Conservation (phyloP, 2,797 vertebrate genomes). For the Pterois miles region DNA sequence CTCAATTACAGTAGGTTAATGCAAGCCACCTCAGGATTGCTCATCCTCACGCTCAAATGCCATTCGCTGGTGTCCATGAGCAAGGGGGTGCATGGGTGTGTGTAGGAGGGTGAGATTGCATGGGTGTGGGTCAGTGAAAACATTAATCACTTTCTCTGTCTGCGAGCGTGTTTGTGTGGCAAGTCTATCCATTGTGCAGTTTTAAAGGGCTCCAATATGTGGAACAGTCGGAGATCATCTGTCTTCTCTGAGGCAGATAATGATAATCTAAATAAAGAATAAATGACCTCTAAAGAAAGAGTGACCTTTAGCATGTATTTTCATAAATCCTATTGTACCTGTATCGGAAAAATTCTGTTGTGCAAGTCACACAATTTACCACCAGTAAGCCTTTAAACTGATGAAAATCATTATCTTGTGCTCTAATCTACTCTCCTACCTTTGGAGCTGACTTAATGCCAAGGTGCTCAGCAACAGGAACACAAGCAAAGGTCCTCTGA, state of each 20-base stretch:
- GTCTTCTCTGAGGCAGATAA: conserved; percentile 24
- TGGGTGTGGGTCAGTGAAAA: conserved; percentile 48
- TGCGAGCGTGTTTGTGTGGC: conserved; percentile 3
- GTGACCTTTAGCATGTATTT: conserved; percentile 13
- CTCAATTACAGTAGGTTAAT: conserved; percentile 80
- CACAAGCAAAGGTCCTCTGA: conserved; percentile 41
- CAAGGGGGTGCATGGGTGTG: conserved; percentile 23
- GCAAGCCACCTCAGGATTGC: conserved; percentile 59
- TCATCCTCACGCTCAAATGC: conserved; percentile 39
- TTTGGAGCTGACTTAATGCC: conserved; percentile 31
- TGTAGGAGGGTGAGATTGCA: conserved; percentile 38
- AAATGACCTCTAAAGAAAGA: conserved; percentile 29
- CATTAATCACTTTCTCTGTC: conserved; percentile 46
- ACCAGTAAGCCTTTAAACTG: conserved; percentile 5
- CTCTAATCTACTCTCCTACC: conserved; percentile 27
- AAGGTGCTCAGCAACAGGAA: conserved; percentile 45
- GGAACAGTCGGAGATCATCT: conserved; percentile 37
- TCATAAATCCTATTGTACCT: neutral
- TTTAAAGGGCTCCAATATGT: conserved; percentile 31
- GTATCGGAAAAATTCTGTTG: conserved; percentile 2
- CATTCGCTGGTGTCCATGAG: conserved; percentile 36
- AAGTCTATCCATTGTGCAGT: conserved; percentile 16
- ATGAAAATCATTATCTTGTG: conserved; percentile 27
- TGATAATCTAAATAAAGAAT: conserved; percentile 49
- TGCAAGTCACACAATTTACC: neutral